phyloP scores from a whole-genome alignment of 2,888 invertebrate genomes.

The Athripsodes cinereus region DNA sequence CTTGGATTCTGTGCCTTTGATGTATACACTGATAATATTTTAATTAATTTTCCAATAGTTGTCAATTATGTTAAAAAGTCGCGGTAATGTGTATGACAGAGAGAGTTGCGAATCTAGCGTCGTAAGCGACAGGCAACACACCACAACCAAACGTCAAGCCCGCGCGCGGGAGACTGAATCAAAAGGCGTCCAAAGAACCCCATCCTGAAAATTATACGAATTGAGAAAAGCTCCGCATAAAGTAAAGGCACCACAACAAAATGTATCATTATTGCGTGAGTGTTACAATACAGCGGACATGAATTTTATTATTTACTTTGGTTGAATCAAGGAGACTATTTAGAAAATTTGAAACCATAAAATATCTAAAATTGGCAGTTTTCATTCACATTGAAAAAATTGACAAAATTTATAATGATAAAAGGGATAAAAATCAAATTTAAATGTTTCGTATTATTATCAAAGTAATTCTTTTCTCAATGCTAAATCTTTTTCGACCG shows the following conservation, averaged over 20 bases:
- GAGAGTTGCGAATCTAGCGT: conserved; percentile 5
- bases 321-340: not conserved
- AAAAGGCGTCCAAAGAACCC: conserved; percentile 8
- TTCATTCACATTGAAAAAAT: not conserved
- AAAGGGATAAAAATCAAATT: too few species aligned
- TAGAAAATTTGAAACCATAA: not conserved
- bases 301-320: not conserved
- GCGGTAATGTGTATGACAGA: not conserved
- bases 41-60: not conserved
- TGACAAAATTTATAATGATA: too few species aligned
- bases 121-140: not conserved
- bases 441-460: too few species aligned
- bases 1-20: not conserved
- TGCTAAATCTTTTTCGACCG: too few species aligned
- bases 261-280: not conserved
- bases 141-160: conserved; percentile 4
- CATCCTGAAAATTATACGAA: conserved; percentile 4
- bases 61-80: not conserved
- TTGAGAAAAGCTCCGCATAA: not conserved
- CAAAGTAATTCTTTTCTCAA: too few species aligned
- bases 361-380: not conserved
- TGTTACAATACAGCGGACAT: not conserved
- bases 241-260: not conserved
- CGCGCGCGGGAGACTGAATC: conserved; percentile 14
- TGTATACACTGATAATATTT: not conserved